Evolutionary conservation across 2,888 invertebrate species (phyloP).

Genomic region (Hydroisotoma schaefferi): DNA sequence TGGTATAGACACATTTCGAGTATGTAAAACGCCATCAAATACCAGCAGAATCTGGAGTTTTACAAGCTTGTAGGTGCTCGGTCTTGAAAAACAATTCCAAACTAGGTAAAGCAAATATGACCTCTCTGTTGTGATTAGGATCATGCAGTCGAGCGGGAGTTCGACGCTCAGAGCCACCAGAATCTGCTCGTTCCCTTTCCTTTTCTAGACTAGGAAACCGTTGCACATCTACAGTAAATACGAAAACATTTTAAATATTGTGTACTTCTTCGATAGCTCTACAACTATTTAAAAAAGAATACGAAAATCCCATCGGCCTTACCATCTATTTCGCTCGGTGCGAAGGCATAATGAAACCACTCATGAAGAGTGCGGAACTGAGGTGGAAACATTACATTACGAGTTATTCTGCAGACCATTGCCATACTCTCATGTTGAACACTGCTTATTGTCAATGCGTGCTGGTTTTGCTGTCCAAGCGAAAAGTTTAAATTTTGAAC

Average conservation of each 20-base stretch:
- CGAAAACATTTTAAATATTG: neutral
- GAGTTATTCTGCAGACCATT: conserved; percentile 85
- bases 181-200: conserved; percentile 58
- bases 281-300: conserved; percentile 2
- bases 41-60: conserved; percentile 66
- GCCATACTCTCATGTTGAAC: conserved; percentile 85
- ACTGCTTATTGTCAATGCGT: conserved; percentile 56
- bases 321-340: conserved; percentile 92
- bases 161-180: conserved; percentile 52
- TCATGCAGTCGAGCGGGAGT: conserved; percentile 63
- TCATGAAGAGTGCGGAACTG: conserved; percentile 91
- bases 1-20: neutral
- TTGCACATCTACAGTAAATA: conserved; percentile 76
- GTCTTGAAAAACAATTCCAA: conserved; percentile 89
- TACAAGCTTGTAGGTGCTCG: conserved; percentile 76
- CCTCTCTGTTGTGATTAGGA: conserved; percentile 81
- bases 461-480: conserved; percentile 66
- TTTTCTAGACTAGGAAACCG: conserved; percentile 83
- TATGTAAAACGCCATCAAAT: conserved; percentile 29
- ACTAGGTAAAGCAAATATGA: conserved; percentile 93
- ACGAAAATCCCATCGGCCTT: conserved; percentile 42
- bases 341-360: conserved; percentile 96
- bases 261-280: conserved; percentile 14
- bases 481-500: conserved; percentile 87
- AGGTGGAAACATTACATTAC: conserved; percentile 89